A percentile compares a stretch with the other conserved stretches of the same genome.
phyloP scores from a whole-genome alignment of 2,797 vertebrate species.

The Scolopax rusticola region DNA sequence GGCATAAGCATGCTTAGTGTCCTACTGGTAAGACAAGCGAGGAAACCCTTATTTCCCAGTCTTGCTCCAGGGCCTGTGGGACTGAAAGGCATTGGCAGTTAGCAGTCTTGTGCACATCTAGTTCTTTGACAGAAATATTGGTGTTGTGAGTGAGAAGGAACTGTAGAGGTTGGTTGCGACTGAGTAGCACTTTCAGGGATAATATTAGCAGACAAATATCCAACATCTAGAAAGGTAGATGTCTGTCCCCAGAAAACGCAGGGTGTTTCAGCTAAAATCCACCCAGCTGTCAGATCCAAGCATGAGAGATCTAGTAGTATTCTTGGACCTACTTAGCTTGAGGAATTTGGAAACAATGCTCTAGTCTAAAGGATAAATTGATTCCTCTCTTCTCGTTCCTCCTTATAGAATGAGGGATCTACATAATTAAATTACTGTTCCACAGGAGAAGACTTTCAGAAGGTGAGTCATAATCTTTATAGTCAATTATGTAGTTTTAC shows the following conservation, averaged over 20 bases:
- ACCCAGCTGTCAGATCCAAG: neutral
- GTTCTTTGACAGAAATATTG: neutral
- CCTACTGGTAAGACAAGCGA: neutral
- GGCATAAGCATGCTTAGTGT: neutral
- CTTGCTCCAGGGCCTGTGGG: neutral
- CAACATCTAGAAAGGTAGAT: neutral
- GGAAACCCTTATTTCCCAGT: neutral
- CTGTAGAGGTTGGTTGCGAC: neutral
- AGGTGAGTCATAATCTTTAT: neutral
- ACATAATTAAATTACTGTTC: neutral
- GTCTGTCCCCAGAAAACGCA: neutral
- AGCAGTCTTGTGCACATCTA: neutral
- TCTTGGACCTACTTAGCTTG: neutral
- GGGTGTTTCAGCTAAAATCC: neutral
- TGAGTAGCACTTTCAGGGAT: neutral
- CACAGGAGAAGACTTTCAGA: neutral
- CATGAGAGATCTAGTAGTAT: neutral
- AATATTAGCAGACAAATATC: neutral
- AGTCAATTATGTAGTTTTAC: neutral
- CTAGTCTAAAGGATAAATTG: neutral
- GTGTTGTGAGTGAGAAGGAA: neutral
- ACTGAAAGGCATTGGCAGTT: neutral
- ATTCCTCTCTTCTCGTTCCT: neutral
- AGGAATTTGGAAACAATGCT: neutral
- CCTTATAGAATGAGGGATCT: neutral